phyloP scores from a whole-genome alignment of 2,113 vertebrate species.

The Ophthalmolycus amberensis region DNA sequence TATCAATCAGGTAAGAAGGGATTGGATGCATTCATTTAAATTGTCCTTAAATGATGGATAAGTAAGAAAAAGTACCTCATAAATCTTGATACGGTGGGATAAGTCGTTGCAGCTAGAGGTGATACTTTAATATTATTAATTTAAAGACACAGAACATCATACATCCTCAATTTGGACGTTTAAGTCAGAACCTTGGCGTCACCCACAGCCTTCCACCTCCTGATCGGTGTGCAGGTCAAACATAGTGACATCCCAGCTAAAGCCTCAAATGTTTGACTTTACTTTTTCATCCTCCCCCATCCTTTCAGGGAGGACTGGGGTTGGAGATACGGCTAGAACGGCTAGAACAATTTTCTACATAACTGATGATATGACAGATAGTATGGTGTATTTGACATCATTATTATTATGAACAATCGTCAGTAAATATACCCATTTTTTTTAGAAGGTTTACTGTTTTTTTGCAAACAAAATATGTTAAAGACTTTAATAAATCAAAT shows the following conservation, averaged over 20 bases:
- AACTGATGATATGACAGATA: background rate
- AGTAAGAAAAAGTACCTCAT: background rate
- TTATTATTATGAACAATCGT: background rate
- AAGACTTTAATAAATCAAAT: background rate
- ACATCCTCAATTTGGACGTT: background rate
- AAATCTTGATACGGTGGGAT: background rate
- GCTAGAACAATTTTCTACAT: background rate
- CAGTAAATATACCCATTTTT: background rate
- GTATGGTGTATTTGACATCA: background rate
- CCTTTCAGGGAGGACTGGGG: background rate
- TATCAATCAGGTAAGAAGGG: slow-evolving; percentile 88
- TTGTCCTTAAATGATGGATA: background rate
- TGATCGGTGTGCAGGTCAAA: background rate
- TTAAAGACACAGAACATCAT: background rate
- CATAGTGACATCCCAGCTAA: background rate
- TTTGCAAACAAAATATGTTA: background rate
- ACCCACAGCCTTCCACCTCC: background rate
- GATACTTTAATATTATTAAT: background rate
- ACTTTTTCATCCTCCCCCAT: background rate
- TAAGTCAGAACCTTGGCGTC: background rate
- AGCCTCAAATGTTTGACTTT: background rate
- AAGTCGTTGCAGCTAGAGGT: background rate
- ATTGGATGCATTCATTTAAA: background rate
- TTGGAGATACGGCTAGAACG: background rate
- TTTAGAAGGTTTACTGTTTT: background rate